Base-by-base conservation (phyloP, 2,113 vertebrate species). In the Ptilorrhoa leucosticta region DNA sequence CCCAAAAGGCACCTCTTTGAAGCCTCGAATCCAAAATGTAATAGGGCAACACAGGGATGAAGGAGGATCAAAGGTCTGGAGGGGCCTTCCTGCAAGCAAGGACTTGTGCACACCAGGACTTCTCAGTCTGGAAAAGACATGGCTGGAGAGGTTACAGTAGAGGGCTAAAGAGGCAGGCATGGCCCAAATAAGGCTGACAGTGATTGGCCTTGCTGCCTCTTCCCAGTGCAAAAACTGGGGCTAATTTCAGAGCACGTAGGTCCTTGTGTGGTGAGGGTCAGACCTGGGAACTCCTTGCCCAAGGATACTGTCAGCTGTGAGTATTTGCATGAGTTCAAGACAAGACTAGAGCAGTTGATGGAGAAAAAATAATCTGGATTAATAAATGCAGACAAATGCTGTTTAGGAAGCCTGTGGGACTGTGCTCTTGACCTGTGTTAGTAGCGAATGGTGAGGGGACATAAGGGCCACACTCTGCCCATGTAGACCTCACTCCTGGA, bases 41-140 rank as follows among this genome's bases (percentile, higher is more conserved):
- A 42, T 27, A 63, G 50, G 54, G 50, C 58, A 95, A 61, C 12
- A 9, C 0, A 0, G 40, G 44, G 51, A 47, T 73, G 72, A 66
- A 93, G 23, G 72, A 91, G 60, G 81, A 91, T 94, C 95, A 84
- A 93, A 95, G 69, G n/a, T 75, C 81, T 94, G 60, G 23, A 83
- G 42, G n/a, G 89, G 54, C 40, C 57, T 61, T 54, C 64, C n/a
- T 89, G 45, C 91, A 92, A 83, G 94, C 83, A 65, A 86, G 71
- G 71, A 61, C 93, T 90, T 85, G 83, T 33, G 40, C 31, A 65
- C 0, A 0, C 16, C 35, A 83, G 58, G 63, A 31, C 35, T 58
- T n/a, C 76, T 63, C 84, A 51, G 58, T 13, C 50, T 88, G 83
- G 33, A 90, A 60, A 82, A 87, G 69, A 42, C 35, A 5, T 31